Percentiles rank a stretch among this genome's conserved stretches.
phyloP scores from a whole-genome alignment of 2,113 vertebrate genomes.

The Cariama cristata region DNA sequence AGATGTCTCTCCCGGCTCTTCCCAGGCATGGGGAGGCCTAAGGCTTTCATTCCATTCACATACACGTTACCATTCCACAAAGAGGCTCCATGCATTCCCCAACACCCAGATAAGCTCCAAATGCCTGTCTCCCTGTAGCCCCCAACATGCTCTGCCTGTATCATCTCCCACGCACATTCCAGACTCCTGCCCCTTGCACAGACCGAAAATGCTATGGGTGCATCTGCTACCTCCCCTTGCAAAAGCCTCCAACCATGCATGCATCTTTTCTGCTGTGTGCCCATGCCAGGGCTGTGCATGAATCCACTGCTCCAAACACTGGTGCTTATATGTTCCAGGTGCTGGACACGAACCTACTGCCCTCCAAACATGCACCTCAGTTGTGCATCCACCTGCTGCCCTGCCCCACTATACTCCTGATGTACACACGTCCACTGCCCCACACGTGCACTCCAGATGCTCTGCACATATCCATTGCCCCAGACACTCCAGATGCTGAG shows the following conservation, averaged over 20 bases:
- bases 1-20: background rate
- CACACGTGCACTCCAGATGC: background rate
- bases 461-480: accelerated
- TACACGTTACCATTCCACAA: too few species aligned
- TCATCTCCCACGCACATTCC: background rate
- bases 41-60: background rate
- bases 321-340: background rate
- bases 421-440: background rate
- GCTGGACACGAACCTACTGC: background rate
- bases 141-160: background rate
- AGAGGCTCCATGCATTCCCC: background rate
- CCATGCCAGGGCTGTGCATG: background rate
- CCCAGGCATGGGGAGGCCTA: background rate
- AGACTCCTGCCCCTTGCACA: background rate
- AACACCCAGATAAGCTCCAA: background rate
- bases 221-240: background rate
- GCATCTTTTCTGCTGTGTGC: background rate
- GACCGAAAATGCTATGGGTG: background rate
- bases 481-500: background rate
- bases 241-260: background rate
- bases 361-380: background rate
- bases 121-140: background rate
- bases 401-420: background rate
- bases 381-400: background rate
- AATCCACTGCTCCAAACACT: background rate